Conservation (phyloP, 2,888 invertebrate genomes). For the Bhutanitis thaidina region DNA sequence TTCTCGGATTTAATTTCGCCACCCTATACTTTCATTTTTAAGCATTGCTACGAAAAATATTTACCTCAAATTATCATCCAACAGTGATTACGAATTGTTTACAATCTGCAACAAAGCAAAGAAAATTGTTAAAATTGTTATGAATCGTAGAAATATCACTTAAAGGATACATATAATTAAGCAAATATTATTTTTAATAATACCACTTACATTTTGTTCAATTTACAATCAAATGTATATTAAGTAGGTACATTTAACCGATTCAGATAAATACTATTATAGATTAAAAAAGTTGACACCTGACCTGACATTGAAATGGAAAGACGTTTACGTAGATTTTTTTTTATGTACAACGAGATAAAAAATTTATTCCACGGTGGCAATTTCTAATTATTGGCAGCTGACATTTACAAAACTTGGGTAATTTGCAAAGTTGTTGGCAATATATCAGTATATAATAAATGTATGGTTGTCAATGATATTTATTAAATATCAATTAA, state of each 20-base stretch:
- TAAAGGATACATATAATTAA: too few relatives aligned
- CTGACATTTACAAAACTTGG: background rate
- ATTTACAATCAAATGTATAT: too few relatives aligned
- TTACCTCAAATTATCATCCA: slow-evolving; percentile 3
- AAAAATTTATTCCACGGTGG: background rate
- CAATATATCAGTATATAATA: too few relatives aligned
- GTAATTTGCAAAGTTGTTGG: background rate
- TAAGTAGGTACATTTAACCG: too few relatives aligned
- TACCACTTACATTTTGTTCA: too few relatives aligned
- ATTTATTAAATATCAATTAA: too few relatives aligned
- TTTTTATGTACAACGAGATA: background rate
- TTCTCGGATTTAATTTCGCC: too few relatives aligned
- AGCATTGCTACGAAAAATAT: background rate
- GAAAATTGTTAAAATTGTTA: too few relatives aligned
- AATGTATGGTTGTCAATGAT: background rate
- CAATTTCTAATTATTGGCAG: background rate
- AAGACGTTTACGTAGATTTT: background rate
- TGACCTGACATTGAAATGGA: background rate
- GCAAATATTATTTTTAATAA: too few relatives aligned
- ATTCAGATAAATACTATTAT: too few relatives aligned
- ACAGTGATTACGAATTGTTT: background rate
- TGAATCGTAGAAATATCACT: too few relatives aligned
- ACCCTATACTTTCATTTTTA: too few relatives aligned
- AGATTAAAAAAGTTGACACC: slow-evolving; percentile 10
- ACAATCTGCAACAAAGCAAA: slow-evolving; percentile 22